These are phyloP conservation scores for Streptopelia turtur DNA, from an alignment of 2,797 vertebrate species.

Conservation along the genomic window DNA sequence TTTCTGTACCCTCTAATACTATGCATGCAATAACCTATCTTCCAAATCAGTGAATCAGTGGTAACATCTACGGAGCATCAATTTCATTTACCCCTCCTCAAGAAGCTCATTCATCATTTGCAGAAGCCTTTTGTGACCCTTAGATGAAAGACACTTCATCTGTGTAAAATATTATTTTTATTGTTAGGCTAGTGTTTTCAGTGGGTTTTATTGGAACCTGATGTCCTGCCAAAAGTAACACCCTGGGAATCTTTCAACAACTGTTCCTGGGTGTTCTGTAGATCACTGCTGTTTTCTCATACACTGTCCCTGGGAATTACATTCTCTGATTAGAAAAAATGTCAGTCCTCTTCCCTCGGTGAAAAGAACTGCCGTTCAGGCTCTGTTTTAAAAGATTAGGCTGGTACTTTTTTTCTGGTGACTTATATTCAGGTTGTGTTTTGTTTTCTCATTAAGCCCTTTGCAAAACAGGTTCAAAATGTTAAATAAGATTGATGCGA, in stretches of 20 bases:
- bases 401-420: not conserved
- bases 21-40: not conserved
- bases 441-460: constrained; percentile 30
- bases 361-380: constrained; percentile 27
- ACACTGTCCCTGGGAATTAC: constrained; percentile 31
- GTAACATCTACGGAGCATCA: not conserved
- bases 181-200: constrained; percentile 28
- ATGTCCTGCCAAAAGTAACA: constrained; percentile 69
- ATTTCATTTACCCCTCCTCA: not conserved
- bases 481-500: constrained; percentile 25
- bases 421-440: constrained; percentile 18
- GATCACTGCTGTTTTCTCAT: constrained; percentile 53
- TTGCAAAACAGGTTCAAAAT: constrained; percentile 12
- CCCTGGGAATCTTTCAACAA: constrained; percentile 60
- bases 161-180: constrained; percentile 6
- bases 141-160: constrained; percentile 2
- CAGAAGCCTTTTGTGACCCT: not conserved
- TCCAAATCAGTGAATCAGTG: not conserved
- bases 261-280: constrained; percentile 66
- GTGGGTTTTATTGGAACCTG: constrained; percentile 53
- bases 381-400: not conserved
- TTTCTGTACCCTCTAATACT: not conserved
- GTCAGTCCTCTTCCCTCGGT: not conserved
- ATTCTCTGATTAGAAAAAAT: constrained; percentile 31
- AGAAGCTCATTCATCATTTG: not conserved